Conservation (phyloP, 2,888 invertebrate species). For the Meandrusa payeni region DNA sequence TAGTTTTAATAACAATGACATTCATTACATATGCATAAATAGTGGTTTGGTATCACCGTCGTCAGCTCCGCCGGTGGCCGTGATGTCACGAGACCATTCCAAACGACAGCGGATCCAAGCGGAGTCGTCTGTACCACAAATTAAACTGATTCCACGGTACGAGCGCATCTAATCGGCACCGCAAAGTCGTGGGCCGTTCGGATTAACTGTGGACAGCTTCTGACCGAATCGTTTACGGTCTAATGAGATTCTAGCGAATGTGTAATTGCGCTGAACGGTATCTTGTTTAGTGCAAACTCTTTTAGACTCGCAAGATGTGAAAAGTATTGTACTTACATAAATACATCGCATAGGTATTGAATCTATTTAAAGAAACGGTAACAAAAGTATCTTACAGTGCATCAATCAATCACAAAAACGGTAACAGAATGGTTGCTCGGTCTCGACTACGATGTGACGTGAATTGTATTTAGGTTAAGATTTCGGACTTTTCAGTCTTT, state of each 20-base stretch:
- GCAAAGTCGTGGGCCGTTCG: constrained; percentile 10
- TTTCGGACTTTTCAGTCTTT: too few relatives aligned
- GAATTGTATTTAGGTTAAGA: too few relatives aligned
- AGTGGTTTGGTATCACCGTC: constrained; percentile 1
- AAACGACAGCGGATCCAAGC: constrained; percentile 10
- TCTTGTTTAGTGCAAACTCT: constrained; percentile 2
- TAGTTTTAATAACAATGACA: too few relatives aligned
- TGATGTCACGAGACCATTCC: constrained; percentile 15
- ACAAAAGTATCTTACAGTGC: too few relatives aligned
- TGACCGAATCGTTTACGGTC: constrained; percentile 18
- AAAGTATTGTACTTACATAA: too few relatives aligned
- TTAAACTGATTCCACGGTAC: constrained; percentile 17
- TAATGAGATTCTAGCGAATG: constrained; percentile 20
- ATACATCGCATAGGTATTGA: too few relatives aligned
- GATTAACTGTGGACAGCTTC: constrained; percentile 17
- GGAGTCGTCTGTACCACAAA: constrained; percentile 10
- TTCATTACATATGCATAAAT: too few relatives aligned
- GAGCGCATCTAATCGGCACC: constrained; percentile 18
- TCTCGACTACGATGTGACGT: too few relatives aligned
- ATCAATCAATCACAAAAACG: too few relatives aligned
- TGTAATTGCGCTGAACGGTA: constrained; percentile 21
- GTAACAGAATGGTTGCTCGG: too few relatives aligned
- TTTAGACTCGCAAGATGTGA: too few relatives aligned
- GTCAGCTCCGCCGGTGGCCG: constrained; percentile 19
- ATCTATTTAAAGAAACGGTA: too few relatives aligned